Percentiles rank a stretch among this genome's conserved stretches.
Conservation (phyloP, 2,113 vertebrate species). For the Pangasianodon gigas region DNA sequence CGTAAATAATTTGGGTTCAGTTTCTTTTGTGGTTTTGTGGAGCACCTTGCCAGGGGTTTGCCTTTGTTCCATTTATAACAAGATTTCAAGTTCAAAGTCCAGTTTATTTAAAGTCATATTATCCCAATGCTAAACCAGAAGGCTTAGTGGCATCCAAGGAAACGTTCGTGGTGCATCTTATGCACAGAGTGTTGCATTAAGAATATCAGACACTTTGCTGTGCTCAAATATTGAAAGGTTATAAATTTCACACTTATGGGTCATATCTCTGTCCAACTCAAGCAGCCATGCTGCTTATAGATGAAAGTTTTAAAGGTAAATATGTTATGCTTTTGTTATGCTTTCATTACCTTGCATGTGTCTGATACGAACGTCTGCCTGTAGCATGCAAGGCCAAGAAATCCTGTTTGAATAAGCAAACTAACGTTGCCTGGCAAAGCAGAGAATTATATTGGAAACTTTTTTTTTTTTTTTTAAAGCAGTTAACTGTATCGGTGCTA, state of each 20-base stretch:
- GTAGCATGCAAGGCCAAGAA: not conserved
- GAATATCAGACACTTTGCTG: not conserved
- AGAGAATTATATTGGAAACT: not conserved
- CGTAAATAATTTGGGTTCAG: not conserved
- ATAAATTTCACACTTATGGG: not conserved
- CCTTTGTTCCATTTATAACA: not conserved
- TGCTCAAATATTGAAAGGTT: not conserved
- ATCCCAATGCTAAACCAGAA: conserved; percentile 5
- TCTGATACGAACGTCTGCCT: not conserved
- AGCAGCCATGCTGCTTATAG: not conserved
- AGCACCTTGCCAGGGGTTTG: not conserved
- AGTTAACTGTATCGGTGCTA: not conserved
- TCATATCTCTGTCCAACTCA: not conserved
- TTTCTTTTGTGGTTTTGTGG: not conserved
- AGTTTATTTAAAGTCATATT: not conserved
- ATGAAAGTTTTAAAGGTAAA: not conserved
- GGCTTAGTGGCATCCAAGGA: not conserved
- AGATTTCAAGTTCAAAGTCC: conserved; percentile 14
- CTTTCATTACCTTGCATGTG: not conserved
- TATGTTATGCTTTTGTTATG: not conserved
- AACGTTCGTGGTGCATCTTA: not conserved
- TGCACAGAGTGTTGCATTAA: not conserved
- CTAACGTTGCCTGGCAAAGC: not conserved
- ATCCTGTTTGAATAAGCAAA: not conserved
- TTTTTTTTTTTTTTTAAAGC: not conserved